Evolutionary conservation across 64 coral and sea anemone genomes (phyloP).

Genomic region (Exaiptasia diaphana): DNA sequence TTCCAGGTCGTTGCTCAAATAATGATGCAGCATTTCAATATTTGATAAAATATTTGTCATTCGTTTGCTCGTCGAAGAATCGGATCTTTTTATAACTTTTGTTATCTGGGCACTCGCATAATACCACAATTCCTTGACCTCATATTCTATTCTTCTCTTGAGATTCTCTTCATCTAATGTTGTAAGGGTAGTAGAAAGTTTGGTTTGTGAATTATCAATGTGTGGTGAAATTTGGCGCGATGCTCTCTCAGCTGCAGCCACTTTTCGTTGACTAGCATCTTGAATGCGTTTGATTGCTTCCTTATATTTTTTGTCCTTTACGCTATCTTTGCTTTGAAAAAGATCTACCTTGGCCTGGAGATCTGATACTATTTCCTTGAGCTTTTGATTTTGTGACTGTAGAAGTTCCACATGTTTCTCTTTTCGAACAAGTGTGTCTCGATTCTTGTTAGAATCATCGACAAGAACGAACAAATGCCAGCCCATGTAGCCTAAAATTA

Average conservation of each 20-base stretch:
- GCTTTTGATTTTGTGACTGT: slow-evolving; percentile 37
- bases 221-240: no score
- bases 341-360: slow-evolving; percentile 23
- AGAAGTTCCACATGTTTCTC: slow-evolving; percentile 58
- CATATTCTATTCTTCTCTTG: slow-evolving; percentile 69
- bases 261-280: background rate
- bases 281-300: background rate
- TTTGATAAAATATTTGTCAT: slow-evolving; percentile 56
- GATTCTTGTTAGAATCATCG: slow-evolving; percentile 56
- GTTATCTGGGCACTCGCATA: slow-evolving; percentile 93
- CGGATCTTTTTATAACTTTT: slow-evolving; percentile 43
- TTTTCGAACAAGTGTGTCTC: slow-evolving; percentile 42
- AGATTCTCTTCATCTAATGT: background rate
- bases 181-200: no score
- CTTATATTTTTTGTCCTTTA: slow-evolving; percentile 1
- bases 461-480: slow-evolving; percentile 69
- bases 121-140: slow-evolving; percentile 86
- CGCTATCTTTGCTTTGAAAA: background rate
- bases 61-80: background rate
- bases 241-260: background rate
- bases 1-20: slow-evolving; percentile 66
- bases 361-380: slow-evolving; percentile 63
- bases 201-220: no score
- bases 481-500: slow-evolving; percentile 72
- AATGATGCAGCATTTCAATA: slow-evolving; percentile 69